Evolutionary conservation across 2,888 invertebrate genomes (phyloP).

Genomic region (Blomia tropicalis): DNA sequence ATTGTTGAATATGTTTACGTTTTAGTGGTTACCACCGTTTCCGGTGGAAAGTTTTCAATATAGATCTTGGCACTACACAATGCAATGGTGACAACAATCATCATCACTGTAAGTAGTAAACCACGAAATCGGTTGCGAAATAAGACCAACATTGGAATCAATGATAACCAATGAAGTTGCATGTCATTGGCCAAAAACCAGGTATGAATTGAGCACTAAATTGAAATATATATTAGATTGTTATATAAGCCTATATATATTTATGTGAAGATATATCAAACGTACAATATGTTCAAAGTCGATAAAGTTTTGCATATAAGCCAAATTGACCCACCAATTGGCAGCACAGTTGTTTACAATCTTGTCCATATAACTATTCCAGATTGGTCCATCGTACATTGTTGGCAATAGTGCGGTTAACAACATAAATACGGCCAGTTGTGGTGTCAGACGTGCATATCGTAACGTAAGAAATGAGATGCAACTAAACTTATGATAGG

Average conservation of each 20-base stretch:
- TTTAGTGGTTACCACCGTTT: conserved; percentile 4
- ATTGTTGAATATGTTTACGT: conserved; percentile 6
- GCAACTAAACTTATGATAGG: conserved; percentile 6
- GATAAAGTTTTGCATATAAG: conserved; percentile 22
- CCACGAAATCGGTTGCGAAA: neutral
- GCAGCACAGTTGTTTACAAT: conserved; percentile 17
- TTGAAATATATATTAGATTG: neutral
- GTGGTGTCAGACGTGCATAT: conserved; percentile 23
- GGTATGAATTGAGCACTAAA: conserved; percentile 22
- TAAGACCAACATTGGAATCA: conserved; percentile 1
- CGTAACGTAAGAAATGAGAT: conserved; percentile 19
- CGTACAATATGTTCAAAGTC: conserved; percentile 23
- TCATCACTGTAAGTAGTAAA: neutral
- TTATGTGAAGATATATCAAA: neutral
- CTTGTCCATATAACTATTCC: conserved; percentile 14
- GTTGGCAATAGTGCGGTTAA: conserved; percentile 15
- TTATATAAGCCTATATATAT: neutral
- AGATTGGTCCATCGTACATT: conserved; percentile 22
- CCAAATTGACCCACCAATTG: conserved; percentile 24
- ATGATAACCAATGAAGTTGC: conserved; percentile 21
- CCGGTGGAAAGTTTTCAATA: conserved; percentile 14
- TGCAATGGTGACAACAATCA: neutral
- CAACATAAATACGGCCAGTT: conserved; percentile 7
- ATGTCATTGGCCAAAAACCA: conserved; percentile 25
- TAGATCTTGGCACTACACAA: neutral